Evolutionary conservation across 2,888 invertebrate species (phyloP).

Genomic region (Gibbula magus): DNA sequence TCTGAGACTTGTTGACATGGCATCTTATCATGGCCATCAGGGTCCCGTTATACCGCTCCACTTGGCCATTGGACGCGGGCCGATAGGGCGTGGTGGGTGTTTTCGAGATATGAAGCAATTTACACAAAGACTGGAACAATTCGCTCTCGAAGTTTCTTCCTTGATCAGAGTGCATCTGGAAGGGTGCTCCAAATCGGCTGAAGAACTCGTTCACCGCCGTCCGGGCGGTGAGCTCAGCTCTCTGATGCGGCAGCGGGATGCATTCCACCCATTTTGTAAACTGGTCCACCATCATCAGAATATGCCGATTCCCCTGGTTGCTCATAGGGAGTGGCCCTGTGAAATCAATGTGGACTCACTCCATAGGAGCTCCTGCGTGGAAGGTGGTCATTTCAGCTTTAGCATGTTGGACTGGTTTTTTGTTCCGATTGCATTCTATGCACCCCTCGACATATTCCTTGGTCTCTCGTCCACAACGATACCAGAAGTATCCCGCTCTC

Average conservation of each 20-base stretch:
- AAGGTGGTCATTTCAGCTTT: slow-evolving; percentile 77
- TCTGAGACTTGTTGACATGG: slow-evolving; percentile 23
- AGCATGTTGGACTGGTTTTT: neutral
- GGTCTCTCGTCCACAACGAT: neutral
- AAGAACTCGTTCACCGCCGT: slow-evolving; percentile 38
- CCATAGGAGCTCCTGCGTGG: slow-evolving; percentile 81
- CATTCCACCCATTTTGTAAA: slow-evolving; percentile 37
- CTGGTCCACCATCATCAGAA: slow-evolving; percentile 2
- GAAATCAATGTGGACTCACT: slow-evolving; percentile 34
- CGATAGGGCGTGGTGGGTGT: slow-evolving; percentile 17
- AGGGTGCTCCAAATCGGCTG: slow-evolving; percentile 33
- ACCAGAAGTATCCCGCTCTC: slow-evolving; percentile 16
- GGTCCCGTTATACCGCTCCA: slow-evolving; percentile 24
- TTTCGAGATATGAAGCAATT: neutral
- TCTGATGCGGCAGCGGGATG: slow-evolving; percentile 32
- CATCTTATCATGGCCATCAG: slow-evolving; percentile 23
- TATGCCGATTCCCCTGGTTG: neutral
- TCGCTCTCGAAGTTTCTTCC: slow-evolving; percentile 33
- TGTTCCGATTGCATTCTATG: slow-evolving; percentile 16
- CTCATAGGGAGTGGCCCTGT: slow-evolving; percentile 30
- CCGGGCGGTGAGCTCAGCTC: slow-evolving; percentile 36
- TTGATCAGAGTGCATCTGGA: slow-evolving; percentile 34
- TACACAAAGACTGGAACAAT: neutral
- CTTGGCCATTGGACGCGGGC: slow-evolving; percentile 32
- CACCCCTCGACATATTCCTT: slow-evolving; percentile 4